Percentiles rank a stretch among this genome's conserved stretches.
Conservation (phyloP, 2,888 invertebrate species). For the Syrista parreyssii region DNA sequence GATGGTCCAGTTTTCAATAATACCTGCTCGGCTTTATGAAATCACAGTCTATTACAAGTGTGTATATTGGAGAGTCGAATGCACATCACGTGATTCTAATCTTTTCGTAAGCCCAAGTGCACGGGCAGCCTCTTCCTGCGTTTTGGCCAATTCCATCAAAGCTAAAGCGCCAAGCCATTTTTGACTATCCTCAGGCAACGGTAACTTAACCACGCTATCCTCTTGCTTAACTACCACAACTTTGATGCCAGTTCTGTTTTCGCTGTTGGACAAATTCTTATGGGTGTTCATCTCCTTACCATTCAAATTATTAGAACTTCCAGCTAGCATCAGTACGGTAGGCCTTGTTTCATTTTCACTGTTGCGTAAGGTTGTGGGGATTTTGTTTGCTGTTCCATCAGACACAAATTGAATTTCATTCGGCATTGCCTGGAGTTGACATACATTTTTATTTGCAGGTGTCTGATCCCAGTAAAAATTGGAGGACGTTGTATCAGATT, state of each 20-base stretch:
- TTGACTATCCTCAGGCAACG: slow-evolving; percentile 62
- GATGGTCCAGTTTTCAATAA: neutral
- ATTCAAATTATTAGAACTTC: slow-evolving; percentile 35
- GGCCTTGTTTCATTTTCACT: slow-evolving; percentile 69
- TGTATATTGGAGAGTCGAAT: slow-evolving; percentile 50
- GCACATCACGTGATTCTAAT: slow-evolving; percentile 33
- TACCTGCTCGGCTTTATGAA: slow-evolving; percentile 12
- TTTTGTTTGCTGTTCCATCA: slow-evolving; percentile 40
- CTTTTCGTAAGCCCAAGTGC: slow-evolving; percentile 41
- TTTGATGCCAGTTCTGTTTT: slow-evolving; percentile 38
- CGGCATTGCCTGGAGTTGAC: neutral
- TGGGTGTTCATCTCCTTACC: slow-evolving; percentile 10
- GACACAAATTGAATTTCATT: neutral
- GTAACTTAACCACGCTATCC: slow-evolving; percentile 40
- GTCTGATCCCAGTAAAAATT: neutral
- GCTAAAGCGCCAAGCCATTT: slow-evolving; percentile 74
- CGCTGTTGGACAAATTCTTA: slow-evolving; percentile 12
- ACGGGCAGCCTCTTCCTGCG: slow-evolving; percentile 51
- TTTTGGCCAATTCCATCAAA: slow-evolving; percentile 71
- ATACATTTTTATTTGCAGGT: neutral
- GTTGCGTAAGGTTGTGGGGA: slow-evolving; percentile 14
- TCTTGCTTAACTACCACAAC: slow-evolving; percentile 57
- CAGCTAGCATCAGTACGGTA: slow-evolving; percentile 69
- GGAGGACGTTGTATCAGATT: neutral
- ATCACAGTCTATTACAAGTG: slow-evolving; percentile 60